Evolutionary conservation across 2,113 vertebrate species (phyloP).

Genomic region (Campylomormyrus numenius): DNA sequence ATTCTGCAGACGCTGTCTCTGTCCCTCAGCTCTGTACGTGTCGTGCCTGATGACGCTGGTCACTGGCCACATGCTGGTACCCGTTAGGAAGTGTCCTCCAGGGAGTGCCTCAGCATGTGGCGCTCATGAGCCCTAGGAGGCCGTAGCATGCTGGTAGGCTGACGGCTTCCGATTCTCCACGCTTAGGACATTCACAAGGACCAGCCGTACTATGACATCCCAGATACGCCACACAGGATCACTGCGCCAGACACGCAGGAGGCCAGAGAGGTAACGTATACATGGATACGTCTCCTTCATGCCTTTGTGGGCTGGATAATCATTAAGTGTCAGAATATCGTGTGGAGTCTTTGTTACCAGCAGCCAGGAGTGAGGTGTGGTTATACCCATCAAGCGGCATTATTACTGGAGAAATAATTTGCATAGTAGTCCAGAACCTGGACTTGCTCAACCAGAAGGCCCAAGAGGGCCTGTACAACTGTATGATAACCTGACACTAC

Average conservation of each 20-base stretch:
- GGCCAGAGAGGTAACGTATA: slow-evolving; percentile 73
- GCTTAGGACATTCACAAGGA: slow-evolving; percentile 94
- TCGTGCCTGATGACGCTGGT: background rate
- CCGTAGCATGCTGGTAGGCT: background rate
- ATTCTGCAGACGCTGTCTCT: slow-evolving; percentile 91
- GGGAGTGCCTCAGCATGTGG: background rate
- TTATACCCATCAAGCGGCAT: background rate
- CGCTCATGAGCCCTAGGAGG: too few relatives aligned
- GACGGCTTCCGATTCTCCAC: background rate
- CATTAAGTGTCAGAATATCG: background rate
- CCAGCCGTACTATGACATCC: slow-evolving; percentile 90
- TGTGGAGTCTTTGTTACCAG: background rate
- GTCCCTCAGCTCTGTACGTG: slow-evolving; percentile 85
- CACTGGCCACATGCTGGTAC: background rate
- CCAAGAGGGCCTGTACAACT: background rate
- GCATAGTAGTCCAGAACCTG: background rate
- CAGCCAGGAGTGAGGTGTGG: background rate
- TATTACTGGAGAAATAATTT: background rate
- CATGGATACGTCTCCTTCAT: background rate
- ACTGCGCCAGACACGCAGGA: slow-evolving; percentile 92
- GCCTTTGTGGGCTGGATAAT: background rate
- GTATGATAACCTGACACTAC: background rate
- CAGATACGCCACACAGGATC: slow-evolving; percentile 85
- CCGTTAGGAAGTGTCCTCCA: background rate
- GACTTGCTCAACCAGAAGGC: background rate